Evolutionary conservation across 2,888 invertebrate species (phyloP).

Genomic region (Candidula unifasciata): DNA sequence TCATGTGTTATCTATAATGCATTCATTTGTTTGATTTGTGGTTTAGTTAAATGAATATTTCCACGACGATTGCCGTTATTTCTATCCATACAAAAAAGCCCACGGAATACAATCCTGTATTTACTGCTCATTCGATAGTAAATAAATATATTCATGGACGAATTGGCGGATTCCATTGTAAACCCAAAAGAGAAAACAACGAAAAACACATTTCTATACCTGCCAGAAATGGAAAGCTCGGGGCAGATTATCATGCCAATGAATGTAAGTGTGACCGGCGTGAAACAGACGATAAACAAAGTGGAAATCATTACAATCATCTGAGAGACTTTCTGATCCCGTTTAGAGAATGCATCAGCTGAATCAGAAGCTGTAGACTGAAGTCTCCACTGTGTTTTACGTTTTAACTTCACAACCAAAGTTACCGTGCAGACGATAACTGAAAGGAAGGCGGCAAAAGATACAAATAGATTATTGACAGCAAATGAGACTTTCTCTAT

Average conservation of each 20-base stretch:
- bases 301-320: not conserved
- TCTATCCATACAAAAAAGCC: too few relatives aligned
- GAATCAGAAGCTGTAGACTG: not conserved
- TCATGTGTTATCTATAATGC: too few relatives aligned
- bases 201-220: not conserved
- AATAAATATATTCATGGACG: not conserved
- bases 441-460: not conserved
- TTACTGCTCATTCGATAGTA: constrained; percentile 21
- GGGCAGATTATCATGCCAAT: not conserved
- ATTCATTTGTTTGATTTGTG: too few relatives aligned
- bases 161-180: not conserved
- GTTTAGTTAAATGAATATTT: too few relatives aligned
- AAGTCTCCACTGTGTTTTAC: not conserved
- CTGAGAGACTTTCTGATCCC: constrained; percentile 7
- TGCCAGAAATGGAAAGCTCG: not conserved
- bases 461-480: not conserved
- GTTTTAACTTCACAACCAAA: not conserved
- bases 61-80: too few relatives aligned
- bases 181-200: not conserved
- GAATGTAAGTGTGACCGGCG: not conserved
- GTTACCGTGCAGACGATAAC: not conserved
- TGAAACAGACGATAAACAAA: not conserved
- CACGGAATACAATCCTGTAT: not conserved
- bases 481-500: not conserved
- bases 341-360: not conserved